Percentiles rank a stretch among this genome's conserved stretches.
These are phyloP conservation scores for Luscinia megarhynchos DNA, from an alignment of 2,797 vertebrate genomes.

Conservation along the genomic window DNA sequence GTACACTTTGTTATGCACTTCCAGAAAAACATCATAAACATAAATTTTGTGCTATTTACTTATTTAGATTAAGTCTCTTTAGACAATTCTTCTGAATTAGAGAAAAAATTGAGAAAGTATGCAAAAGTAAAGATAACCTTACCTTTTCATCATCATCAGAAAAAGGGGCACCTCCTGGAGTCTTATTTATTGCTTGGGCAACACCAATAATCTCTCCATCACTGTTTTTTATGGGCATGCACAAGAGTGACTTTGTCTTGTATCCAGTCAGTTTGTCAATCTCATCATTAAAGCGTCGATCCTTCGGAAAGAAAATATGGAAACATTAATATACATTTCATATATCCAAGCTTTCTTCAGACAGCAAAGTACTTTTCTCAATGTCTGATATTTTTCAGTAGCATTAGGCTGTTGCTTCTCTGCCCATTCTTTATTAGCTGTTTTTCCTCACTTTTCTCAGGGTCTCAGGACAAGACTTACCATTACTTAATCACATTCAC, in stretches of 20 bases:
- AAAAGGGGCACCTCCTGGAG: conserved; percentile 90
- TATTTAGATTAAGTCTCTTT: background rate
- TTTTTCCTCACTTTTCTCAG: background rate
- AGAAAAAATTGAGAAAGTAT: background rate
- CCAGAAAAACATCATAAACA: background rate
- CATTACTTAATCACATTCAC: background rate
- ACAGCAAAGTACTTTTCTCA: background rate
- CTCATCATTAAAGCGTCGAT: conserved; percentile 97
- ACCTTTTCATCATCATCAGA: conserved; percentile 95
- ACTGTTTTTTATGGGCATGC: conserved; percentile 96
- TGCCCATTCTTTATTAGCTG: background rate
- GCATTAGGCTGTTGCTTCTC: background rate
- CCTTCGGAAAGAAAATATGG: conserved; percentile 80
- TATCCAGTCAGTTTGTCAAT: conserved; percentile 98
- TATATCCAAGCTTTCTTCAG: background rate
- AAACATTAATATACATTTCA: background rate
- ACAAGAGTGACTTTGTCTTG: conserved; percentile 96
- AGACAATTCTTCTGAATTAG: background rate
- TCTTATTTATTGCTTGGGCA: conserved; percentile 97
- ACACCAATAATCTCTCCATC: conserved; percentile 97
- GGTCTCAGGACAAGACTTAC: background rate
- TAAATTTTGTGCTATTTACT: background rate
- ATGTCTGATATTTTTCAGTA: background rate
- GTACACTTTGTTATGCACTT: background rate
- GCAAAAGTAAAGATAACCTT: conserved; percentile 38